Conservation (phyloP, 2,113 vertebrate genomes). For the Ictidomys tridecemlineatus region DNA sequence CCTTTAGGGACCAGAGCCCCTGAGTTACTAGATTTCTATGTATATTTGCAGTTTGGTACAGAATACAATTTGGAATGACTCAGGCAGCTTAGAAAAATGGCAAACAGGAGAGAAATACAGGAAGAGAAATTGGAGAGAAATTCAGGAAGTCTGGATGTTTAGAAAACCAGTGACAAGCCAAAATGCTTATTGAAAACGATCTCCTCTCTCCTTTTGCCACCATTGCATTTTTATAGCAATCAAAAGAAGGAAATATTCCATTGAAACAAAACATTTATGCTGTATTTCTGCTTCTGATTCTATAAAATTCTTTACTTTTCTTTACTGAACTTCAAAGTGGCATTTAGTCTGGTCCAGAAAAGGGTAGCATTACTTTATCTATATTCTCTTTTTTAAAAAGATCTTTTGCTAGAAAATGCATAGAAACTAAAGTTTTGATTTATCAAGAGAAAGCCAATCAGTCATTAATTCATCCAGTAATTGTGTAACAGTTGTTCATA, state of each 20-base stretch:
- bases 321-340: constrained; percentile 75
- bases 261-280: constrained; percentile 63
- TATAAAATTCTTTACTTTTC: constrained; percentile 74
- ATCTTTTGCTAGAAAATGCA: neutral
- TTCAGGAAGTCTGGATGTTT: neutral
- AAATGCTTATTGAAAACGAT: neutral
- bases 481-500: neutral
- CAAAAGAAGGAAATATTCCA: constrained; percentile 53
- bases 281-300: constrained; percentile 71
- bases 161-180: neutral
- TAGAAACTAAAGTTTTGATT: constrained; percentile 37
- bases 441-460: constrained; percentile 50
- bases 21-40: neutral
- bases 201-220: neutral
- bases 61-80: neutral
- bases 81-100: neutral
- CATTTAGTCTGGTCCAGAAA: constrained; percentile 76
- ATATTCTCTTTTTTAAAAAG: neutral
- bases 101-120: constrained; percentile 26
- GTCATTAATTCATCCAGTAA: constrained; percentile 33
- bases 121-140: neutral
- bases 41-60: neutral
- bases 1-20: neutral
- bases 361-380: constrained; percentile 3
- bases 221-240: neutral